Percentiles rank a stretch among this genome's conserved stretches.
Conservation (phyloP, 2,888 invertebrate genomes). For the Lasioglossum marginatum region DNA sequence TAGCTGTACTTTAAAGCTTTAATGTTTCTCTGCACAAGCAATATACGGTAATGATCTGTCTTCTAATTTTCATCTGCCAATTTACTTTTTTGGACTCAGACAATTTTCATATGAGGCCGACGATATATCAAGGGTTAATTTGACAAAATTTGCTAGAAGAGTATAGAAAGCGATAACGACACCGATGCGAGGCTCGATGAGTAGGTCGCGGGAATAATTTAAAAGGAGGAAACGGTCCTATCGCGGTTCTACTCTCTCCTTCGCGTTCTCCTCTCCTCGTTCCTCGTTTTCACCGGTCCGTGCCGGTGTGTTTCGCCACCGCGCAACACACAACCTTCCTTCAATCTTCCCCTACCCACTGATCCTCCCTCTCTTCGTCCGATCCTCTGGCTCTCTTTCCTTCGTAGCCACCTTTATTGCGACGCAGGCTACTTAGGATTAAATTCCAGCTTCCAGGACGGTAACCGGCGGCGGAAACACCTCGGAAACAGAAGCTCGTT, state of each 20-base stretch:
- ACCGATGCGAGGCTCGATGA: slow-evolving; percentile 35
- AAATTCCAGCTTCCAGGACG: slow-evolving; percentile 80
- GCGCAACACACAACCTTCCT: slow-evolving; percentile 21
- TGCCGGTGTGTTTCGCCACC: slow-evolving; percentile 41
- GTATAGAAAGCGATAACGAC: slow-evolving; percentile 22
- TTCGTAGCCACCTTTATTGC: slow-evolving; percentile 65
- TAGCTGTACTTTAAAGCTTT: background rate
- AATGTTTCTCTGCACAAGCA: background rate
- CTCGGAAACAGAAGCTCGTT: slow-evolving; percentile 81
- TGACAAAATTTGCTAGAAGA: background rate
- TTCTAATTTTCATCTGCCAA: background rate
- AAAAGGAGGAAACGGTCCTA: slow-evolving; percentile 48
- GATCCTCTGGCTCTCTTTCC: background rate
- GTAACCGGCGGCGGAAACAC: slow-evolving; percentile 82
- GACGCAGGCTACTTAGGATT: slow-evolving; percentile 78
- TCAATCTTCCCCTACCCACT: background rate
- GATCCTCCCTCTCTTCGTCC: background rate
- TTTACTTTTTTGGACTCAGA: too few relatives aligned
- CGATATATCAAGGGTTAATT: background rate
- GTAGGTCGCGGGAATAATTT: slow-evolving; percentile 55
- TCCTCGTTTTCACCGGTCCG: slow-evolving; percentile 17
- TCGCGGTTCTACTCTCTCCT: slow-evolving; percentile 44
- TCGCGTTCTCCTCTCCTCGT: background rate
- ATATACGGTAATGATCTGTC: background rate
- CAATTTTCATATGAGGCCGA: too few relatives aligned